A percentile compares a stretch with the other conserved stretches of the same genome.
Evolutionary conservation across 2,113 vertebrate genomes (phyloP).

Genomic region (Epinephelus moara): DNA sequence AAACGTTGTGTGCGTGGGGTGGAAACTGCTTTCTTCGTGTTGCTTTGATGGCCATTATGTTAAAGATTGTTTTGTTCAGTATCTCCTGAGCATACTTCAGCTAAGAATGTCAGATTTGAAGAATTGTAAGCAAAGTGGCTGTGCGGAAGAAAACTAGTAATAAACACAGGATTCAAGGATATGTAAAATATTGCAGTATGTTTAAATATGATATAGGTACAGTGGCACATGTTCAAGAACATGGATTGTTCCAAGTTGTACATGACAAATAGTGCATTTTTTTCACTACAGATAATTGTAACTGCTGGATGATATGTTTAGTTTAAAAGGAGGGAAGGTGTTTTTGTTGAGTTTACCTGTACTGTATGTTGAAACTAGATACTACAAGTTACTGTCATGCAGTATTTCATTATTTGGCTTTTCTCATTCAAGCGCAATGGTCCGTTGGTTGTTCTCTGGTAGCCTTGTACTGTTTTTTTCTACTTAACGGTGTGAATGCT

Average conservation of each 20-base stretch:
- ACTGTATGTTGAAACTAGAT: conserved; percentile 65
- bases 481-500: conserved; percentile 66
- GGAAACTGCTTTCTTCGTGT: conserved; percentile 65
- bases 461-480: conserved; percentile 69
- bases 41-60: conserved; percentile 58
- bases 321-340: conserved; percentile 31
- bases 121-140: conserved; percentile 33
- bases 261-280: conserved; percentile 43
- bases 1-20: conserved; percentile 41
- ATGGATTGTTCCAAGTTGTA: conserved; percentile 54
- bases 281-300: conserved; percentile 43
- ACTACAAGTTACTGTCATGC: conserved; percentile 71
- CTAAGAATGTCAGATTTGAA: conserved; percentile 53
- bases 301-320: conserved; percentile 52
- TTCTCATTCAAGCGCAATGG: conserved; percentile 66
- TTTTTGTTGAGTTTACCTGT: conserved; percentile 54
- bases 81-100: conserved; percentile 40
- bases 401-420: conserved; percentile 76
- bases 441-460: conserved; percentile 62
- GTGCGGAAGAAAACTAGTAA: conserved; percentile 33
- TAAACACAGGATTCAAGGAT: conserved; percentile 31
- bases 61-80: conserved; percentile 62
- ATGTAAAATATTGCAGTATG: conserved; percentile 54
- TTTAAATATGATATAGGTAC: conserved; percentile 33
- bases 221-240: conserved; percentile 28